A percentile compares a stretch with the other conserved stretches of the same genome.
Evolutionary conservation across 64 coral and sea anemone genomes (phyloP).

Genomic region (Montipora efflorescens): DNA sequence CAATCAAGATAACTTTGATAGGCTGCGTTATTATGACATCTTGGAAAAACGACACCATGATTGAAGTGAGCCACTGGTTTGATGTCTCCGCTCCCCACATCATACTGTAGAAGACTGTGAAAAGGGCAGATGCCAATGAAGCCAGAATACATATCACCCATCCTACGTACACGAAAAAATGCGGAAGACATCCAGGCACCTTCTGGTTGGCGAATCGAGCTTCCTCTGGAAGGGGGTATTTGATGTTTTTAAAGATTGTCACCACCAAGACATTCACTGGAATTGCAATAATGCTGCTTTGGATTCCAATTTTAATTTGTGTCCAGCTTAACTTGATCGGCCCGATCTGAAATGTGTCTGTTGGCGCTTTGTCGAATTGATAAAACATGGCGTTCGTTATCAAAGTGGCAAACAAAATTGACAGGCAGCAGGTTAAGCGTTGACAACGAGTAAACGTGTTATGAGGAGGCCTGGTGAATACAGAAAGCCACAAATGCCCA

Average conservation of each 20-base stretch:
- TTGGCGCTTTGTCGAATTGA: conserved; percentile 60
- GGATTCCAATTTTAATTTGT: conserved; percentile 78
- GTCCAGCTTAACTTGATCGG: conserved; percentile 77
- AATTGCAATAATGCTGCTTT: conserved; percentile 75
- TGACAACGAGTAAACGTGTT: conserved; percentile 78
- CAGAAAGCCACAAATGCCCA: conserved; percentile 72
- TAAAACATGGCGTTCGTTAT: conserved; percentile 82
- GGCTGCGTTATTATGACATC: conserved; percentile 76
- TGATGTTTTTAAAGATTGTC: conserved; percentile 74
- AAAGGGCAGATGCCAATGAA: conserved; percentile 44
- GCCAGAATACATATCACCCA: conserved; percentile 64
- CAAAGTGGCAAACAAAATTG: conserved; percentile 67
- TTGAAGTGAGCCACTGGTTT: conserved; percentile 75
- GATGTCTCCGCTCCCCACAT: conserved; percentile 77
- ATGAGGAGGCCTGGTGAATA: conserved; percentile 71
- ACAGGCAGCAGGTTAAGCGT: conserved; percentile 65
- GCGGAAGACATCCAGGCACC: conserved; percentile 60
- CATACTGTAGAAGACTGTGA: conserved; percentile 74
- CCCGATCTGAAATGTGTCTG: conserved; percentile 56
- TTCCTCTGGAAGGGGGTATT: conserved; percentile 28
- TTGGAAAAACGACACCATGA: conserved; percentile 82
- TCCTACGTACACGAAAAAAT: conserved; percentile 67
- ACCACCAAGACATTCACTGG: conserved; percentile 72
- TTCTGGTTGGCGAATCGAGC: conserved; percentile 29
- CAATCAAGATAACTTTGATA: conserved; percentile 71